These are phyloP conservation scores for Trissolcus basalis DNA, from an alignment of 1,140 invertebrate genomes.

Conservation along the genomic window DNA sequence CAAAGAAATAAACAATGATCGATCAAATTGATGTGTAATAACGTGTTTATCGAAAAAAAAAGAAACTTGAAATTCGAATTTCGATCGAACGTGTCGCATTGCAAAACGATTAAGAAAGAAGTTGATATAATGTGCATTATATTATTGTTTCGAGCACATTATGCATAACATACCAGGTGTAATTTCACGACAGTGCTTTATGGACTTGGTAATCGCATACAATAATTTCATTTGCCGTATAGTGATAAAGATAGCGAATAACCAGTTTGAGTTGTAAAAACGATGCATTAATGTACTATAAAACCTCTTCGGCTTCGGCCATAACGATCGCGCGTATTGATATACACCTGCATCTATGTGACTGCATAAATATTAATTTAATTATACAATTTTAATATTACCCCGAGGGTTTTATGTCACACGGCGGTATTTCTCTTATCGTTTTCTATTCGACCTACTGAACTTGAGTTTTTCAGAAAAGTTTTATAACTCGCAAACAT, in stretches of 20 bases:
- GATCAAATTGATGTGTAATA: slow-evolving; percentile 24
- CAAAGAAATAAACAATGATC: slow-evolving; percentile 50
- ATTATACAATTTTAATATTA: slow-evolving; percentile 38
- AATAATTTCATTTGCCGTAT: slow-evolving; percentile 53
- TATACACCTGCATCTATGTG: slow-evolving; percentile 42
- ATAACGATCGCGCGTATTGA: slow-evolving; percentile 41
- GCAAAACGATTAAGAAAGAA: slow-evolving; percentile 49
- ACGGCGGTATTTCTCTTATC: slow-evolving; percentile 18
- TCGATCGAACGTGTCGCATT: slow-evolving; percentile 42
- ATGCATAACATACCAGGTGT: slow-evolving; percentile 55
- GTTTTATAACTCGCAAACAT: not conserved
- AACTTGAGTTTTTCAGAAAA: slow-evolving; percentile 1
- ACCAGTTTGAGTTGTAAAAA: slow-evolving; percentile 55
- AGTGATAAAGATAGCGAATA: slow-evolving; percentile 58
- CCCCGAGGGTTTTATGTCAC: slow-evolving; percentile 13
- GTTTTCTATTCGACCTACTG: slow-evolving; percentile 14
- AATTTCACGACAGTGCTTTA: slow-evolving; percentile 57
- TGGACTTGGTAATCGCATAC: slow-evolving; percentile 53
- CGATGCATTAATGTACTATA: slow-evolving; percentile 43
- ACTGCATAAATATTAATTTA: slow-evolving; percentile 51
- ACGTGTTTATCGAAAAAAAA: slow-evolving; percentile 30
- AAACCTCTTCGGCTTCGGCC: slow-evolving; percentile 44
- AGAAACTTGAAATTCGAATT: slow-evolving; percentile 41
- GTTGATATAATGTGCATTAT: slow-evolving; percentile 46
- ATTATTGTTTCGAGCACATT: slow-evolving; percentile 51